A percentile compares a stretch with the other conserved stretches of the same genome.
Evolutionary conservation across 2,888 invertebrate genomes (phyloP).

Genomic region (Muscina levida): DNA sequence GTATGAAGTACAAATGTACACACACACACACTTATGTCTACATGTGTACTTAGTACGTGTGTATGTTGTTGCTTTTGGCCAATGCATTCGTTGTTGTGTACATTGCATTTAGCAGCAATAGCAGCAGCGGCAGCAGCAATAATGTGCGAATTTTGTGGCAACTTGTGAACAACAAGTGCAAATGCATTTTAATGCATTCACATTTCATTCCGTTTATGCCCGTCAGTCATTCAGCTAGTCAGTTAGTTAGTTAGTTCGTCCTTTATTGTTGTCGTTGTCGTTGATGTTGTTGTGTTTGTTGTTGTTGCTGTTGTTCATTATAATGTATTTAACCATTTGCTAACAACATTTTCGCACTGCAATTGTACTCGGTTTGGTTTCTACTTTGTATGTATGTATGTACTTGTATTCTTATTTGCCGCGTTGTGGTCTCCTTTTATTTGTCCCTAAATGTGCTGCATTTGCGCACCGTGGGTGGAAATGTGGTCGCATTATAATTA

Average conservation of each 20-base stretch:
- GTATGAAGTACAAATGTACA: too few relatives aligned
- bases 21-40: too few relatives aligned
- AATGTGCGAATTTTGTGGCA: constrained; percentile 57
- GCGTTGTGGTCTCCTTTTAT: constrained; percentile 2
- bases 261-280: constrained; percentile 1
- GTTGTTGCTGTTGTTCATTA: constrained; percentile 23
- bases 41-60: too few relatives aligned
- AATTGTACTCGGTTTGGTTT: constrained; percentile 33
- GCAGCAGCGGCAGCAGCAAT: constrained; percentile 19
- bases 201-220: constrained; percentile 54
- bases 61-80: neutral
- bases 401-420: constrained; percentile 11
- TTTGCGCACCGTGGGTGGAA: neutral
- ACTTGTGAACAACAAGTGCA: constrained; percentile 64
- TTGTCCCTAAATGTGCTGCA: neutral
- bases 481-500: neutral
- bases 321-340: constrained; percentile 39
- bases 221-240: constrained; percentile 20
- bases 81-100: neutral
- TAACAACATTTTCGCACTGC: constrained; percentile 51
- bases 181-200: constrained; percentile 52
- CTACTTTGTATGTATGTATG: too few relatives aligned
- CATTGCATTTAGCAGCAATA: neutral
- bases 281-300: constrained; percentile 14
- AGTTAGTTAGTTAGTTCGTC: constrained; percentile 14